Base-by-base conservation (phyloP, 2,888 invertebrate genomes). In the Cephus spinipes region DNA sequence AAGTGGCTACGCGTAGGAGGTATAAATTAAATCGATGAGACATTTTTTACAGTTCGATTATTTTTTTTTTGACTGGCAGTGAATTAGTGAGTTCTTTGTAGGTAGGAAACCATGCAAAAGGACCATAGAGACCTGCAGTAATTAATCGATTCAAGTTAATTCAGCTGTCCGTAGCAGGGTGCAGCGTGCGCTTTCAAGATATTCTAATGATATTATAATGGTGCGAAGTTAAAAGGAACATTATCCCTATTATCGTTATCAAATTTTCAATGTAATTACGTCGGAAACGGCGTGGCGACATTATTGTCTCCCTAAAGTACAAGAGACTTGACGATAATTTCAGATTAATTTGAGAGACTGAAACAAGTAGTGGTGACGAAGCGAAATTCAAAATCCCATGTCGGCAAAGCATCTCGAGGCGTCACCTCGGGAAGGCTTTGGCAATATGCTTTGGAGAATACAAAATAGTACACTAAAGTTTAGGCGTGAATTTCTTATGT, bases 381-480 rank as follows among this genome's bases (percentile, higher is more conserved):
- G 55, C 23, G 55, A 23, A 55, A 23, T 23, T 6, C 23, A 23
- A 55, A 55, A 23, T 55, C 2, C 55, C 23, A 9, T 15, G 6
- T 23, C 55, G 23, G 9, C 55, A 55, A 15, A 23, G 12, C 35
- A 23, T 23, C 6, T 23, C 55, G 9, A 40, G 15, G 4, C 15
- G 36, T 3, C 4, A 36, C 12, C 12, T 12, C 36, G 4, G 40
- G 23, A 55, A 55, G 23, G 2, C 23, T 23, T 55, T 36, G 35
- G 11, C 32, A 75, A 73, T 76, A 76, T 76, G 76, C 73, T 78
- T 40, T 33, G 76, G 76, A 78, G 76, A 78, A 76, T 78, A 78
- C 78, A 76, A 15, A 78, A 12, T 12, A 78, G 78, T 76, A 68
- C 68, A 73, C 78, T 76, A 30, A 34, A 73, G 33, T 68, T 68